Evolutionary conservation across 2,113 vertebrate species (phyloP), one percentile per base, ranked within the genome.

Genomic region (Mobula hypostoma): DNA sequence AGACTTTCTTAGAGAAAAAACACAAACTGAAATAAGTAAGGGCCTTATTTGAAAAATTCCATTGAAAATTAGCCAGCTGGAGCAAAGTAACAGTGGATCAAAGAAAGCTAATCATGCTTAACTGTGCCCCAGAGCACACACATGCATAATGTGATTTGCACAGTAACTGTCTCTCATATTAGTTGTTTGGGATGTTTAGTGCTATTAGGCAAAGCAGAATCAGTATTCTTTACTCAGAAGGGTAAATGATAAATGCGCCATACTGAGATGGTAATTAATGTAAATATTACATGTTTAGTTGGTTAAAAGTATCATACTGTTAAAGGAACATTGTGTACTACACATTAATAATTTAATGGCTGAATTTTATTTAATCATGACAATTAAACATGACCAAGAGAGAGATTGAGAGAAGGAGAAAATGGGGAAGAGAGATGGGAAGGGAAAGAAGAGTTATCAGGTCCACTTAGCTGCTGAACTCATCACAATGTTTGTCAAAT

Each of bases 141-240:
- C 95, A 95, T 95, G 96, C 95, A 95, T 96, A 97, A 97, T 96
- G 96, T 94, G 95, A 97, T 97, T 97, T 97, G 95, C 96, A 96
- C 96, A 97, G 96, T 97, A 97, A 97, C 97, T 96, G 96, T 96
- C 96, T 97, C 97, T 97, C 96, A 95, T 96, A 95, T 96, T 94
- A 96, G 96, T 96, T 97, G 97, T 97, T 97, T 97, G 96, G 97
- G 96, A 96, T 95, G 95, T 95, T 96, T 95, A 96, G 96, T 97
- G 97, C 97, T 98, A 98, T 98, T 97, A 96, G 97, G 97, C 97
- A 98, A 96, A 97, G 96, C 96, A 97, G 96, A 97, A 97, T 97
- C 96, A 96, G 96, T 97, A 96, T 97, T 97, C 97, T 97, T 90
- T 97, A 97, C 97, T 98, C 97, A 96, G 97, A 97, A 97, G 87